Base-by-base conservation (phyloP, 2,888 invertebrate species). In the Leptogaster cylindrica region DNA sequence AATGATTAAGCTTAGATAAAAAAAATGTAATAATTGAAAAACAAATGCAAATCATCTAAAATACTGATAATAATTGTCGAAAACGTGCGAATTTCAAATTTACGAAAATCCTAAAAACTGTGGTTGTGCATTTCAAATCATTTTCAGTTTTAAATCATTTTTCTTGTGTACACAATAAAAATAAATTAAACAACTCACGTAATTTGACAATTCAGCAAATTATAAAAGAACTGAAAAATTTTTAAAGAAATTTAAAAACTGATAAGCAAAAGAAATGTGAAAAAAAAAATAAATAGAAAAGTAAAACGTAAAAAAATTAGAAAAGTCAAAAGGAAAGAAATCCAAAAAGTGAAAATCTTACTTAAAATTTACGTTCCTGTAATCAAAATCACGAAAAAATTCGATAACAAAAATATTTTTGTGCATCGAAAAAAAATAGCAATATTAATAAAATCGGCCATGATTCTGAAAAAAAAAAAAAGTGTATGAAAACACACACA, bases 101-200 rank as follows among this genome's bases (percentile, higher is more conserved):
- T 55, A 36, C 39, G 7, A 7, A 51, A 55, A 36, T 55, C 25
- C 55, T 55, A 39, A 23, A 36, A 55, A 55, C 33, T 39, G 55
- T 55, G 55, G 55, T 55, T 55, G 55, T 55, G 55, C 39, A 55
- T 55, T 55, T 50, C n/a, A n/a, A n/a, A n/a, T n/a, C n/a, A n/a
- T n/a, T n/a, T n/a, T n/a, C n/a, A n/a, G n/a, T n/a, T n/a, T n/a
- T n/a, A n/a, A n/a, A n/a, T n/a, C n/a, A n/a, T n/a, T n/a, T n/a
- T n/a, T n/a, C n/a, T n/a, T n/a, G n/a, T n/a, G n/a, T n/a, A n/a
- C n/a, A n/a, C n/a, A n/a, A n/a, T n/a, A n/a, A n/a, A n/a, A n/a
- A n/a, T n/a, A n/a, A n/a, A n/a, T n/a, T n/a, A n/a, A n/a, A n/a
- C n/a, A n/a, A n/a, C n/a, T n/a, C n/a, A n/a, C n/a, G n/a, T n/a